Percentiles rank a stretch among this genome's conserved stretches.
phyloP scores from a whole-genome alignment of 2,888 invertebrate genomes.

The Perizoma flavofasciatum region DNA sequence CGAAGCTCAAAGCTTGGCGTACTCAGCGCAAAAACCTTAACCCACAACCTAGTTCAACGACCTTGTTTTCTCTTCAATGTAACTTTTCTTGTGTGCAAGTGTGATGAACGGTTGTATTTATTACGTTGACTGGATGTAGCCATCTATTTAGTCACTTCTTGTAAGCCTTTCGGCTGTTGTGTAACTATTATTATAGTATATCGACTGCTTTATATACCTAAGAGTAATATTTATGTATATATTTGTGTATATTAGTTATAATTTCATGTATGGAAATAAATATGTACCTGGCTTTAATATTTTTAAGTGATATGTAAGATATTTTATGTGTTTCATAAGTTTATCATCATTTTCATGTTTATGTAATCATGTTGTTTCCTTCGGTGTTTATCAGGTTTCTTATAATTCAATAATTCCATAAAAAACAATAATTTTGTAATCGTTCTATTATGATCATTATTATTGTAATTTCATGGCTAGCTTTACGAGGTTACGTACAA shows the following conservation, averaged over 20 bases:
- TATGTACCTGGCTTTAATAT: conserved; percentile 75
- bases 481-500: conserved; percentile 28
- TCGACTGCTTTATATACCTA: conserved; percentile 35
- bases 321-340: conserved; percentile 37
- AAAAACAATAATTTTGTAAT: conserved; percentile 26
- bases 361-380: conserved; percentile 10
- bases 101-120: conserved; percentile 66
- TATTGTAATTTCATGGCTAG: conserved; percentile 33
- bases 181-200: conserved; percentile 39
- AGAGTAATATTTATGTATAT: conserved; percentile 48
- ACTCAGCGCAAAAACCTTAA: conserved; percentile 89
- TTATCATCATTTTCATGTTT: conserved; percentile 33
- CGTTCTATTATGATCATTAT: conserved; percentile 30
- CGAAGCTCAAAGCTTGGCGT: conserved; percentile 91
- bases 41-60: conserved; percentile 62
- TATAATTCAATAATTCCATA: conserved; percentile 12
- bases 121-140: conserved; percentile 54
- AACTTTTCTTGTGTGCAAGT: conserved; percentile 59
- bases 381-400: conserved; percentile 21
- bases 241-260: conserved; percentile 48
- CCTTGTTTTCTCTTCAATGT: conserved; percentile 71
- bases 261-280: conserved; percentile 49
- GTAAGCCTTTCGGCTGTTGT: conserved; percentile 47
- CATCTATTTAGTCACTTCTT: conserved; percentile 44
- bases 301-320: conserved; percentile 63